Base-by-base conservation (phyloP, 2,113 vertebrate species). In the Todiramphus saurophagus region DNA sequence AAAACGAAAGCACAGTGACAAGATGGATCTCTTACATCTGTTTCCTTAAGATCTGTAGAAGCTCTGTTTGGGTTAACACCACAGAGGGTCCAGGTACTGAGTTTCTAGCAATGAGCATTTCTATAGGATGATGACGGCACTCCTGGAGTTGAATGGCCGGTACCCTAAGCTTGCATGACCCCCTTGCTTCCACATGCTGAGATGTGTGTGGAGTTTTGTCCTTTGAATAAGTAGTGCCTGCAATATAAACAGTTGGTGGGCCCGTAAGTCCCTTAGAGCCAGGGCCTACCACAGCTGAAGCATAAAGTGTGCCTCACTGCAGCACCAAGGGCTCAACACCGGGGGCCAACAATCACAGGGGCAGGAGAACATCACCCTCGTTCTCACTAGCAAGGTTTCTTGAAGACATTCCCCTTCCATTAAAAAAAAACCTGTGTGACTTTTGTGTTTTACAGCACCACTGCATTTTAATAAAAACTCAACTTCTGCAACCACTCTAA, bases 391-490 rank as follows among this genome's bases (percentile, higher is more conserved):
- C 16, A 43, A 60, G 66, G 10, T 43, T 81, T 89, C 60, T 78
- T 91, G 39, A 79, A 87, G 64, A 58, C 16, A 16, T 86, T 78
- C 33, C 27, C 13, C 20, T 58, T 86, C 44, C n/a, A 9, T 74
- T 84, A 20, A 84, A 73, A 84, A 72, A 60, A 81, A 20, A 84
- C 5, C 15, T 10, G 8, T 11, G 8, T 82, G 43, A 33, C 37
- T 78, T 90, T 85, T 39, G 9, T 69, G 41, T 87, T 94, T 83
- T 33, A n/a, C 46, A 90, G 17, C 43, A 37, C 35, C 1, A 5
- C 33, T 91, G 50, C 44, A 46, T 94, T 92, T 87, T 60, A 63
- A 91, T 91, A 78, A 83, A 83, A 94, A 69, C 16, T 69, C 58
- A 70, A 11, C 43, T 74, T 44, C 30, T 19, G 41, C 15, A 60